phyloP scores from a whole-genome alignment of 1,140 invertebrate species.

The Heterodera schachtii region DNA sequence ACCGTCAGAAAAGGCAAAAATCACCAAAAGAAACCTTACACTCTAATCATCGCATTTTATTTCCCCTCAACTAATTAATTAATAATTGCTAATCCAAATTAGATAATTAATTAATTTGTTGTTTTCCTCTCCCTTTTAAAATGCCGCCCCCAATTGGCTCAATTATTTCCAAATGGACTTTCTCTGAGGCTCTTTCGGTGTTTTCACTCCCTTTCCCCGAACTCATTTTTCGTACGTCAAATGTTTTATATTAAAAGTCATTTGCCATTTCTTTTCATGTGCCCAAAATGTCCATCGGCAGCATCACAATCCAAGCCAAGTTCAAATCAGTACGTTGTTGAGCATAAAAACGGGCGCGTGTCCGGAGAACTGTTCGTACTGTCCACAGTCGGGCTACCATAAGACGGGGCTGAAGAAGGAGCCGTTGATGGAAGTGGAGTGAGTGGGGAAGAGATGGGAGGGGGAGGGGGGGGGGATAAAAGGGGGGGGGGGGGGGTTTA shows the following conservation, averaged over 20 bases:
- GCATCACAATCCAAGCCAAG: slow-evolving; percentile 14
- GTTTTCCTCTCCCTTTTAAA: background rate
- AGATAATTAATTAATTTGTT: too few species aligned
- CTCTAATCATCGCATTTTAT: background rate
- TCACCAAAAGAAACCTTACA: too few species aligned
- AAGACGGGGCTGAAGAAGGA: slow-evolving; percentile 27
- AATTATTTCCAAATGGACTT: background rate
- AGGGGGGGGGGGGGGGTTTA: too few species aligned
- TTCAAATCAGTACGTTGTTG: slow-evolving; percentile 26
- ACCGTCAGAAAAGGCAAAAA: background rate
- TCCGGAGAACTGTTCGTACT: slow-evolving; percentile 30
- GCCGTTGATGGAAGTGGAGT: slow-evolving; percentile 24
- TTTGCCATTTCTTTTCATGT: background rate
- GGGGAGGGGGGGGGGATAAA: too few species aligned
- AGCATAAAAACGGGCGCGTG: slow-evolving; percentile 30
- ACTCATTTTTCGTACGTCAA: slow-evolving; percentile 5
- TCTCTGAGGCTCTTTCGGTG: slow-evolving; percentile 18
- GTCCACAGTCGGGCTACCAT: slow-evolving; percentile 22
- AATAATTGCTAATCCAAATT: background rate
- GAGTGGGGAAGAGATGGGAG: background rate
- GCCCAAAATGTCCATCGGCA: slow-evolving; percentile 15
- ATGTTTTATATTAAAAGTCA: background rate
- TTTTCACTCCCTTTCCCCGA: slow-evolving; percentile 27
- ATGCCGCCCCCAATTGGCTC: background rate
- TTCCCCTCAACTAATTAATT: background rate